Conservation (phyloP, 2,797 vertebrate genomes). For the Neomorphus geoffroyi region DNA sequence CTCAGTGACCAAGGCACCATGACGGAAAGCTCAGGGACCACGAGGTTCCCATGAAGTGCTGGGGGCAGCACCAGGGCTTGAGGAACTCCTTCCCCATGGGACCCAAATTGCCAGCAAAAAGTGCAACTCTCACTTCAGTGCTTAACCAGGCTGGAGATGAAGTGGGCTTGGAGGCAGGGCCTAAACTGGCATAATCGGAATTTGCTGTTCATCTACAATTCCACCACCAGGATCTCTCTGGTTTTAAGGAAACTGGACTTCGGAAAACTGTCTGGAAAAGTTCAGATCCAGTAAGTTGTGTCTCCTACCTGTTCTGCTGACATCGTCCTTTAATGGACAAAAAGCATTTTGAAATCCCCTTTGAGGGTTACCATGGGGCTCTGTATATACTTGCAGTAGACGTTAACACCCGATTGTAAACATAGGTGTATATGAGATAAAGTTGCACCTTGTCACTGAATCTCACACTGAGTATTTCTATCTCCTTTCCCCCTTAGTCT, state of each 20-base stretch:
- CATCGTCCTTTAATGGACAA: not conserved
- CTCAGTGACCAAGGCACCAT: not conserved
- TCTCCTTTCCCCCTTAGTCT: not conserved
- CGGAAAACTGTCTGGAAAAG: not conserved
- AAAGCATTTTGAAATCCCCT: fast-evolving
- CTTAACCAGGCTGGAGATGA: not conserved
- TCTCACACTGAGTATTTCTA: not conserved
- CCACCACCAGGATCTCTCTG: not conserved
- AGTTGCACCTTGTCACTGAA: not conserved
- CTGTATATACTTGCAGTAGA: not conserved
- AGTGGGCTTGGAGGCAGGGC: not conserved
- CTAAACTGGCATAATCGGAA: not conserved
- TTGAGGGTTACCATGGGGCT: not conserved
- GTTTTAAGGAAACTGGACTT: not conserved
- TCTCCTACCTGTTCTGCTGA: not conserved
- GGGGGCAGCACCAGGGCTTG: not conserved
- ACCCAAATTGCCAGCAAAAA: not conserved
- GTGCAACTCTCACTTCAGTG: not conserved
- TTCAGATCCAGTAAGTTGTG: not conserved
- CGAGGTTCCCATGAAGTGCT: not conserved
- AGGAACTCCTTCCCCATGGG: not conserved
- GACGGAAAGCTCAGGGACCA: not conserved
- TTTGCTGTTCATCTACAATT: not conserved
- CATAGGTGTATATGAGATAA: not conserved
- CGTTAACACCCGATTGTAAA: not conserved